Base-by-base conservation (phyloP, 2,888 invertebrate genomes). In the Muscina levida region DNA sequence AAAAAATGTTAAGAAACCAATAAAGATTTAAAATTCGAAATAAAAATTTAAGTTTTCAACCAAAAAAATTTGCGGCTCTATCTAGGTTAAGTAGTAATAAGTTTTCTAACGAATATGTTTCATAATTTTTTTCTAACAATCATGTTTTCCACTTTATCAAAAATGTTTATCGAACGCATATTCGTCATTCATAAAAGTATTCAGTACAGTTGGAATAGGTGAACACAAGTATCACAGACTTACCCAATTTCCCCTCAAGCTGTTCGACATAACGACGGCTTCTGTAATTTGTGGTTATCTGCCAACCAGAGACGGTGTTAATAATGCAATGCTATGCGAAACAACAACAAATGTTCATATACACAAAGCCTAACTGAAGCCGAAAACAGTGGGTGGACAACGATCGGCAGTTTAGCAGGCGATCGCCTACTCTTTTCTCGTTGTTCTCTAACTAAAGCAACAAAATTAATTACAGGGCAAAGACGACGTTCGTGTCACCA, bases 231-330 rank as follows among this genome's bases (percentile, higher is more conserved):
- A n/a, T n/a, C n/a, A n/a, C n/a, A n/a, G n/a, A n/a, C n/a, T n/a
- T n/a, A n/a, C n/a, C n/a, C n/a, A n/a, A n/a, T n/a, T n/a, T n/a
- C 19, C 5, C 53, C 51, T 4, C 68, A 70, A 44, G 17, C 26
- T 56, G 56, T 51, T 48, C 37, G 2, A 11, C 37, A 10, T 66
- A 48, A 66, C 15, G 66, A 66, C 31, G 39, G 42, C 70, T 70
- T 56, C 70, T 70, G 42, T 70, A 56, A 57, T 56, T 56, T 70
- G 70, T 70, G 70, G 70, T 70, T 56, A 56, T 70, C 56, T 56
- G 70, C 42, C 56, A 3, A 5, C 1, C 24, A 56, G 15, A 6
- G 22, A 56, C 11, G 24, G 42, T 1, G 42, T 15, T 48, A 24
- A 22, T 53, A 10, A 37, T 67, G n/a, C n/a, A n/a, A n/a, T n/a